Evolutionary conservation across 2,888 invertebrate species (phyloP).

Genomic region (Alloplasta piceator): DNA sequence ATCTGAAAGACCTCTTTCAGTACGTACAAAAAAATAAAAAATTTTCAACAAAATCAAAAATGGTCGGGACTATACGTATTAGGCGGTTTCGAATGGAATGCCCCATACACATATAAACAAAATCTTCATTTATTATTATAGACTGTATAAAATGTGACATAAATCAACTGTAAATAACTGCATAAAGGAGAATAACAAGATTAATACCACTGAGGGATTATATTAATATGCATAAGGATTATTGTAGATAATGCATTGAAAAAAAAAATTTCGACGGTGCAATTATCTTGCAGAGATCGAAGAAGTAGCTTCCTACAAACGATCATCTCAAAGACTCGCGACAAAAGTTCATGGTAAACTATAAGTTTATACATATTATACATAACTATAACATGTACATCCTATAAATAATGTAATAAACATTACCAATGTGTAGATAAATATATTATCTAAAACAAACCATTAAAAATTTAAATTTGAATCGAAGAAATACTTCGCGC

Average conservation of each 20-base stretch:
- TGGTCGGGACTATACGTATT: no score
- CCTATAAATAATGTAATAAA: conserved; percentile 66
- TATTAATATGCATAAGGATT: conserved; percentile 40
- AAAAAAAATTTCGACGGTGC: conserved; percentile 35
- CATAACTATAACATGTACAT: conserved; percentile 59
- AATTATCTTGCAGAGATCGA: conserved; percentile 44
- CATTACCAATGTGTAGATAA: conserved; percentile 47
- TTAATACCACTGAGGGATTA: conserved; percentile 50
- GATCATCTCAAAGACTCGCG: conserved; percentile 40
- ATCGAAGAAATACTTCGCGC: conserved; percentile 14
- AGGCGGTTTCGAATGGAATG: no score
- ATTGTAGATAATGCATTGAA: conserved; percentile 42
- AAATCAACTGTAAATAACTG: conserved; percentile 65
- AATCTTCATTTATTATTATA: conserved; percentile 55
- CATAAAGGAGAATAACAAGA: conserved; percentile 58
- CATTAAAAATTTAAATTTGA: neutral
- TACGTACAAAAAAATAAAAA: no score
- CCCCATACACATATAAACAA: neutral
- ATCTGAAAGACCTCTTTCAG: no score
- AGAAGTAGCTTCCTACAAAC: conserved; percentile 53
- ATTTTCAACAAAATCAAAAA: no score
- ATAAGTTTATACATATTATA: conserved; percentile 55
- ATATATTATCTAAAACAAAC: neutral
- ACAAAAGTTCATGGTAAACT: conserved; percentile 35
- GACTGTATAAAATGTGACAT: conserved; percentile 67